Conservation (phyloP, 1,140 invertebrate genomes). For the Diorhabda elongata region DNA sequence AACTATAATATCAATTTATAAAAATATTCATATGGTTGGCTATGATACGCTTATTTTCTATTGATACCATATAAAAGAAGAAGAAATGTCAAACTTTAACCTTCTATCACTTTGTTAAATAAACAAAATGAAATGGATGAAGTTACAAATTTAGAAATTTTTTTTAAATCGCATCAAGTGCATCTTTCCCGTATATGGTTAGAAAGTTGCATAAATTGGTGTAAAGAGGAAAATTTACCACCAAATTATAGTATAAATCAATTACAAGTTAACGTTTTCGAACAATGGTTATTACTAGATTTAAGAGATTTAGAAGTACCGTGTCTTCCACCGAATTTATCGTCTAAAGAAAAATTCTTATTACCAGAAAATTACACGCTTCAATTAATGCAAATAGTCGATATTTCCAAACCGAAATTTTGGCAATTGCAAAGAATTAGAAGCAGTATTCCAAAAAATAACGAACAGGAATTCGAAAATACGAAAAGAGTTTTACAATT, state of each 20-base stretch:
- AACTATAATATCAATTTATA: no score
- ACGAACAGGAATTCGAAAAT: slow-evolving; percentile 48
- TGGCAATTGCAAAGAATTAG: slow-evolving; percentile 61
- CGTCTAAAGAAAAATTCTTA: slow-evolving; percentile 43
- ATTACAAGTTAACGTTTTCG: slow-evolving; percentile 33
- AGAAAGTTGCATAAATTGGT: slow-evolving; percentile 42
- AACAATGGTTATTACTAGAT: slow-evolving; percentile 62
- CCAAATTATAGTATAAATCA: slow-evolving; percentile 33
- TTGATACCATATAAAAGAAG: no score
- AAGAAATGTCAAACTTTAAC: no score
- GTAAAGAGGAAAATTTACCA: slow-evolving; percentile 30
- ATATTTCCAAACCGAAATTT: slow-evolving; percentile 55
- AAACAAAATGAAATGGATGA: slow-evolving; percentile 17
- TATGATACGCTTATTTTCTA: no score
- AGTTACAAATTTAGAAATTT: slow-evolving; percentile 27
- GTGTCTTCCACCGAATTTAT: slow-evolving; percentile 54
- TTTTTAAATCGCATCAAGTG: slow-evolving; percentile 33
- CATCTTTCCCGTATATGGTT: slow-evolving; percentile 38
- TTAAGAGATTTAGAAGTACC: slow-evolving; percentile 54
- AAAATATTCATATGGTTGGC: no score
- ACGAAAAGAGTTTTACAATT: slow-evolving; percentile 66
- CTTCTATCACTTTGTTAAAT: not conserved
- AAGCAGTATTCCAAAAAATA: slow-evolving; percentile 52
- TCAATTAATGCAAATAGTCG: slow-evolving; percentile 48
- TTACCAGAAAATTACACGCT: slow-evolving; percentile 56